Conservation (phyloP, 2,113 vertebrate genomes). For the Macheiramphus alcinus region DNA sequence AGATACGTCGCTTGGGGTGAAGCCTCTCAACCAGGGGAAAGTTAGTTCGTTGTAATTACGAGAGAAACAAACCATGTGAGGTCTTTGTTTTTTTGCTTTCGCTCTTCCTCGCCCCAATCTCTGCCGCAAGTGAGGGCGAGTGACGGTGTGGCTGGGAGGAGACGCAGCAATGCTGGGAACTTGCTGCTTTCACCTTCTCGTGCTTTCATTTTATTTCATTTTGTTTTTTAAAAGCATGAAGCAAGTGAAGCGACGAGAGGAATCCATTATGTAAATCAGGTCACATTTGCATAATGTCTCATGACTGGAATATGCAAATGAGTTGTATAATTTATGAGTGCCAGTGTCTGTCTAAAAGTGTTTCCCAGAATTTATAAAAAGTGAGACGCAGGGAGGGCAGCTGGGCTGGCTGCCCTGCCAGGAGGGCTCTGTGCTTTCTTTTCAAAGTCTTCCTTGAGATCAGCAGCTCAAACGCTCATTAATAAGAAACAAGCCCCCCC, state of each 20-base stretch:
- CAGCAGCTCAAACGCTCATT: slow-evolving; percentile 1
- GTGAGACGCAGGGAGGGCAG: slow-evolving; percentile 63
- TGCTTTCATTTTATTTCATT: slow-evolving; percentile 77
- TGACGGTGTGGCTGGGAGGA: slow-evolving; percentile 18
- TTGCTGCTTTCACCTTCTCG: slow-evolving; percentile 64
- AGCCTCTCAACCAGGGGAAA: slow-evolving; percentile 20
- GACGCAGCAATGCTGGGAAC: slow-evolving; percentile 13
- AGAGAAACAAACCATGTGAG: neutral
- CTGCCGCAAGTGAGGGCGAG: neutral
- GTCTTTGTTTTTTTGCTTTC: slow-evolving; percentile 15
- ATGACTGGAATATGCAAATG: slow-evolving; percentile 95
- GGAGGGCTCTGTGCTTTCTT: slow-evolving; percentile 46
- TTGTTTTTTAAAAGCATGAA: slow-evolving; percentile 81
- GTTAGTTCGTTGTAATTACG: slow-evolving; percentile 5
- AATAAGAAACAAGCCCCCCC: neutral
- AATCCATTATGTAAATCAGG: slow-evolving; percentile 95
- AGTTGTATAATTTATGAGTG: slow-evolving; percentile 95
- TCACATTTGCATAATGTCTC: slow-evolving; percentile 96
- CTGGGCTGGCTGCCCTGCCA: slow-evolving; percentile 50
- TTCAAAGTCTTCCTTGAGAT: slow-evolving; percentile 18
- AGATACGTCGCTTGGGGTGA: neutral
- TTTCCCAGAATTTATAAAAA: slow-evolving; percentile 91
- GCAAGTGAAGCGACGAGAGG: slow-evolving; percentile 89
- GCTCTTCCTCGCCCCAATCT: neutral
- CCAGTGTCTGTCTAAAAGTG: slow-evolving; percentile 87